Evolutionary conservation across 2,113 vertebrate species (phyloP).

Genomic region (Anhinga rufa): DNA sequence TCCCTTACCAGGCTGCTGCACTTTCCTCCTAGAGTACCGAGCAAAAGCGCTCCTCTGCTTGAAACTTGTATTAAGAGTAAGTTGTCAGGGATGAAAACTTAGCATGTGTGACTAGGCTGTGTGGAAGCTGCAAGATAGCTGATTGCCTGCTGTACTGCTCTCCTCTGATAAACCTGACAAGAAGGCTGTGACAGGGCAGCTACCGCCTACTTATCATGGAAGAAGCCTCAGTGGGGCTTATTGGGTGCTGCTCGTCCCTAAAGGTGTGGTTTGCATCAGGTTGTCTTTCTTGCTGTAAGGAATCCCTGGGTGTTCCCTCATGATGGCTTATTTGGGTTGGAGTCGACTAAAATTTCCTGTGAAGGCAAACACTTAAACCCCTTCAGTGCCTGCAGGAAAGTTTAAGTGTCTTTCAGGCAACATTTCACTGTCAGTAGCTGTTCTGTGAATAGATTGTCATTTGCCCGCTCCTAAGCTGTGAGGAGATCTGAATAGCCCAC

Average conservation of each 20-base stretch:
- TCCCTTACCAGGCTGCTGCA: fast-evolving
- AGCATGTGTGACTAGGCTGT: fast-evolving
- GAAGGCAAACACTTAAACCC: not conserved
- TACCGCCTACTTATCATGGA: fast-evolving
- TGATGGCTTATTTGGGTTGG: not conserved
- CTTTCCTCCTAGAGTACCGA: fast-evolving
- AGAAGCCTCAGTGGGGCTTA: not conserved
- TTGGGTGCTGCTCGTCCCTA: not conserved
- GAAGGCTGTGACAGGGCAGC: not conserved
- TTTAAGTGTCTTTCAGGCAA: not conserved
- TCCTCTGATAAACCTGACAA: not conserved
- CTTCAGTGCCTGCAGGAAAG: not conserved
- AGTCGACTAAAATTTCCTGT: not conserved
- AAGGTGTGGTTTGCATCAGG: not conserved
- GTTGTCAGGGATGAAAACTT: not conserved
- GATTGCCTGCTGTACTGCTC: no score
- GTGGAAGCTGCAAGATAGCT: not conserved
- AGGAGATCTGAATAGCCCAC: not conserved
- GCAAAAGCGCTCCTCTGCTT: not conserved
- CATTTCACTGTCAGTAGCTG: not conserved
- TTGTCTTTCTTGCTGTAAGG: not conserved
- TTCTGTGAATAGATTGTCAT: not conserved
- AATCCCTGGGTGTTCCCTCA: not conserved
- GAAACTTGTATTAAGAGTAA: not conserved
- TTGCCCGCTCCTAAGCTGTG: not conserved